Base-by-base conservation (phyloP, 2,797 vertebrate genomes). In the Lithobates pipiens region DNA sequence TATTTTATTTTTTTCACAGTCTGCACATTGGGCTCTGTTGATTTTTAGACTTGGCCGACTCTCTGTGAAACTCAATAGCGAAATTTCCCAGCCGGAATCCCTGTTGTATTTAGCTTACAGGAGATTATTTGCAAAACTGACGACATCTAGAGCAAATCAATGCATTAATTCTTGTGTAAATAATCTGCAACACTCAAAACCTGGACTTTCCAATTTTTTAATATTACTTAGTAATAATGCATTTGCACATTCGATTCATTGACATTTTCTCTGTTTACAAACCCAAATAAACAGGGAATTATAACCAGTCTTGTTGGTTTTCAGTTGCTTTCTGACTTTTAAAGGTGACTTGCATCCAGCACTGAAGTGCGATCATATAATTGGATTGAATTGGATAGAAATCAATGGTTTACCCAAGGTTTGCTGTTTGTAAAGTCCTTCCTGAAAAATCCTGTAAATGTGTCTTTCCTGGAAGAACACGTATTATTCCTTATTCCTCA, bases 101-200 rank as follows among this genome's bases (percentile, higher is more conserved):
- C 82, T 70, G 73, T 36, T 68, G 72, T 46, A 76, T 76, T 83
- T 77, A 76, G 63, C 74, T 83, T 83, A 46, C 61, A 39, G 34
- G 63, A 76, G 73, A 76, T 83, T 83, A 83, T 76, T 76, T 83
- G 73, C 82, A 83, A 69, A 54, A 39, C 82, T 83, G 82, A 76
- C 68, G 65, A 77, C 65, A 54, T 76, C 82, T 63, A 69, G 63
- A 69, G 54, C 7, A 83, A 54, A 83, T 83, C 82, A 83, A 83
- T 83, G 68, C 54, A 27, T 50, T 82, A 74, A 82, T 73, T 82
- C 69, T 61, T 82, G 70, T 34, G 80, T 82, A 82, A 82, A 82
- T 82, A 82, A 82, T 81, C 69, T 71, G 79, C 61, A 61, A 54
- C 70, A 61, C 70, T 82, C 25, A 63, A 71, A 72, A 44, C 32